Conservation (phyloP, 2,888 invertebrate genomes). For the Alentia gelatinosa region DNA sequence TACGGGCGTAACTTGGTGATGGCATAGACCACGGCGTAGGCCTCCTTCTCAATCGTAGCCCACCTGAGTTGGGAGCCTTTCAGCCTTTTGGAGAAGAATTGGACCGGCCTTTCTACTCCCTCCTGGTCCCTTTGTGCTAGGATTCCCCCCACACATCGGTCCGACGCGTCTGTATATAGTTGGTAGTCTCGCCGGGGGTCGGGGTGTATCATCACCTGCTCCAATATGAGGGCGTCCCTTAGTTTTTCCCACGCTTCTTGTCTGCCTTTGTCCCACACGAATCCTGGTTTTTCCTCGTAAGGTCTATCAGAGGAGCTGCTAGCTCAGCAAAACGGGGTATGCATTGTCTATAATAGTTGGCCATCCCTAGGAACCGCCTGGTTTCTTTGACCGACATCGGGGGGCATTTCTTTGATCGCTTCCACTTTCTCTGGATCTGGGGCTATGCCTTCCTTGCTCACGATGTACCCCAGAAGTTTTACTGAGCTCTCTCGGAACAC, state of each 20-base stretch:
- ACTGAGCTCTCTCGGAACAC: background rate
- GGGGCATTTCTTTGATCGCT: conserved; percentile 13
- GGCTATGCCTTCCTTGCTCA: conserved; percentile 55
- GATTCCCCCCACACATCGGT: conserved; percentile 15
- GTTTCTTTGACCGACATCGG: background rate
- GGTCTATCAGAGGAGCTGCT: conserved; percentile 20
- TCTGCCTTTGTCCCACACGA: background rate
- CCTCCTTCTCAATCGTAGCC: conserved; percentile 51
- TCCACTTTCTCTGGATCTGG: conserved; percentile 23
- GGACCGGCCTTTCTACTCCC: conserved; percentile 39
- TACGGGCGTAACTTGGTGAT: conserved; percentile 51
- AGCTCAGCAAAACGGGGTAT: conserved; percentile 49
- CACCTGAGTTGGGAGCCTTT: background rate
- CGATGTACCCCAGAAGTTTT: conserved; percentile 30
- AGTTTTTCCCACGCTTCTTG: conserved; percentile 37
- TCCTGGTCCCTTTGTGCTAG: conserved; percentile 19
- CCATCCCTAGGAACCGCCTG: conserved; percentile 47
- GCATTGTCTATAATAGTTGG: conserved; percentile 53
- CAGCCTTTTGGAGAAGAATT: conserved; percentile 21
- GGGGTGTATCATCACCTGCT: conserved; percentile 31
- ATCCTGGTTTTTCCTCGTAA: background rate
- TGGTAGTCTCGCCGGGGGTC: background rate
- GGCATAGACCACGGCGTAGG: conserved; percentile 34
- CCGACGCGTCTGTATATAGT: conserved; percentile 41
- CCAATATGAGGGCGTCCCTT: background rate